Conservation (phyloP, 2,113 vertebrate genomes). For the Fregata magnificens region DNA sequence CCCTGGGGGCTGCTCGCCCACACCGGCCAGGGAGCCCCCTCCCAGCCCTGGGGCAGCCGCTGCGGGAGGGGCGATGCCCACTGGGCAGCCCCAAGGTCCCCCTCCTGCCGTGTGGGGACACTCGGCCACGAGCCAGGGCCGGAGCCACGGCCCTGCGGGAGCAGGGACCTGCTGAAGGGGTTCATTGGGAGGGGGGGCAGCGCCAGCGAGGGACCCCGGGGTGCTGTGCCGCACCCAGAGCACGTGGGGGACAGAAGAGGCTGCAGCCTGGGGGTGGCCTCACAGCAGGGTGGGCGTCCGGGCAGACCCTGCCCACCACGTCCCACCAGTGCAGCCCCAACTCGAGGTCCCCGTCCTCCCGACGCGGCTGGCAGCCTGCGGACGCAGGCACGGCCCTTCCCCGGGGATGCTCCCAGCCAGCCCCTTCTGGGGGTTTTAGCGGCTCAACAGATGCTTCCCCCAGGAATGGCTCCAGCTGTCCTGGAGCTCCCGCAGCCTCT, state of each 20-base stretch:
- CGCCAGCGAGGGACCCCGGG: not conserved
- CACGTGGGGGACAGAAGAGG: not conserved
- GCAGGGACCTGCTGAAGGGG: not conserved
- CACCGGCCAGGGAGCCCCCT: fast-evolving
- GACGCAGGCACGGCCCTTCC: not conserved
- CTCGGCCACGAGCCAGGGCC: not conserved
- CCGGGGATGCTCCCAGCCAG: fast-evolving
- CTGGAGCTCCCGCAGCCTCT: not conserved
- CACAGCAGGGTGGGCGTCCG: not conserved
- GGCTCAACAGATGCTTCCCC: not conserved
- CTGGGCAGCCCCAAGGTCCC: not conserved
- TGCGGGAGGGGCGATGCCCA: not conserved
- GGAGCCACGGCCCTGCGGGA: not conserved
- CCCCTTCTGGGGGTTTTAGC: too few relatives aligned
- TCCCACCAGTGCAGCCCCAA: not conserved
- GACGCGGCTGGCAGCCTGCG: not conserved
- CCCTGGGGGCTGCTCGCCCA: fast-evolving
- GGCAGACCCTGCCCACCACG: not conserved
- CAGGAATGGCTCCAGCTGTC: not conserved
- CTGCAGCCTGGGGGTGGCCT: not conserved
- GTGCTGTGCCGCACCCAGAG: not conserved
- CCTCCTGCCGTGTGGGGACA: fast-evolving
- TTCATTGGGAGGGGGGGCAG: not conserved
- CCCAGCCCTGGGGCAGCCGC: not conserved
- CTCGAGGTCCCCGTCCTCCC: not conserved